Evolutionary conservation across 2,113 vertebrate species (phyloP), one percentile per base, ranked within the genome.

Genomic region (Miniopterus natalensis): DNA sequence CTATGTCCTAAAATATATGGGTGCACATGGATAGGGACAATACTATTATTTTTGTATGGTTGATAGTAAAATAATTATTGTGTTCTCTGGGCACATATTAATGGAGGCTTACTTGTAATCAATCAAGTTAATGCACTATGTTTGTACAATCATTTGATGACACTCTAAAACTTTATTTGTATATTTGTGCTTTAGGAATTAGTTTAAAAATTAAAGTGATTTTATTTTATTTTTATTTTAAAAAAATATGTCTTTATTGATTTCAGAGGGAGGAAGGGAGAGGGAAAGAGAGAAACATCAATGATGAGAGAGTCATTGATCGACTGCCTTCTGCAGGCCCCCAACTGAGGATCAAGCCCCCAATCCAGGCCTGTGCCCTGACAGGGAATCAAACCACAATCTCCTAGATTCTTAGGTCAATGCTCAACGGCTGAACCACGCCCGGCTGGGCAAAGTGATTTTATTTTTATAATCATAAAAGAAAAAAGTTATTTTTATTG

Each of bases 221-320:
- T 87, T 92, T 68, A 85, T 77, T 78, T 96, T 90, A 15, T 80
- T 84, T 87, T 92, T 68, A 85, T 77, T 78, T 96, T 90, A 36
- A 36, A 36, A 36, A 36, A 36, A 36, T 36, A 36, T 36, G 2
- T 36, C 36, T 36, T 36, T 36, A 36, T 36, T 36, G 36, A 36
- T 36, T 36, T 36, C 36, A 36, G 36, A 36, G 36, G 36, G 36
- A 36, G 36, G 36, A 36, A 36, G 36, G 36, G 36, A 36, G 36
- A 36, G 36, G 36, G 36, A 36, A 36, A 36, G 36, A 36, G 36
- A 36, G 36, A 36, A 36, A 36, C 36, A 36, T 36, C 36, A 36
- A 36, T 36, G 36, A 36, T 36, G 36, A 36, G 36, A 36, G 36
- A 36, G 36, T 36, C 36, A 36, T 36, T 36, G 36, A 36, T 36